phyloP scores from a whole-genome alignment of 2,113 vertebrate genomes.

The Mormoops blainvillei region DNA sequence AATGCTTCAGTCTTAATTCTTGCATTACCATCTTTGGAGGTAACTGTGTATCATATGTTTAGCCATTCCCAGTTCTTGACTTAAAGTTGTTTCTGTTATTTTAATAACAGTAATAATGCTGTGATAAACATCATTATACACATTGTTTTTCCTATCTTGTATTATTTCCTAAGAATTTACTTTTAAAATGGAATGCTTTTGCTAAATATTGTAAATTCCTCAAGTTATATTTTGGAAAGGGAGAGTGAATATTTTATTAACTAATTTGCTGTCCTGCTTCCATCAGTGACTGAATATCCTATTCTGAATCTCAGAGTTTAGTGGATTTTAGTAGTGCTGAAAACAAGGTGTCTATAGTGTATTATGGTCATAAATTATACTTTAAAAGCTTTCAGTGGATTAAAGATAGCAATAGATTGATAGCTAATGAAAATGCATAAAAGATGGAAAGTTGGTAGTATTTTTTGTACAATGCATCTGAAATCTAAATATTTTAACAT shows the following conservation, averaged over 20 bases:
- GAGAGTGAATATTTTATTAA: neutral
- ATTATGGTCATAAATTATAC: neutral
- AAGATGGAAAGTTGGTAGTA: neutral
- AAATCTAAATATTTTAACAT: neutral
- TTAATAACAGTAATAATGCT: slow-evolving; percentile 21
- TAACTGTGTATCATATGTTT: neutral
- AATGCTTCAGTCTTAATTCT: slow-evolving; percentile 36
- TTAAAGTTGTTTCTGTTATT: neutral
- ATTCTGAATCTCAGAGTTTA: slow-evolving; percentile 6
- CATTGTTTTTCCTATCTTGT: slow-evolving; percentile 5
- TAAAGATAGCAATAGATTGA: neutral
- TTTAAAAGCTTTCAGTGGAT: neutral
- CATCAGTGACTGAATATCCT: neutral
- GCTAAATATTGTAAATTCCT: slow-evolving; percentile 1
- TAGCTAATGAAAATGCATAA: neutral
- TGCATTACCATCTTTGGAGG: neutral
- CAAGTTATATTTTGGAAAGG: neutral
- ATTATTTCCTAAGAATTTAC: slow-evolving; percentile 24
- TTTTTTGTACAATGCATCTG: neutral
- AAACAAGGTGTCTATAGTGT: neutral
- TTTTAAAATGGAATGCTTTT: slow-evolving; percentile 9
- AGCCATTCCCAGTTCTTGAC: neutral
- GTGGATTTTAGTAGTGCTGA: neutral
- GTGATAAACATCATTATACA: neutral
- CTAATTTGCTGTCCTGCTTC: neutral